Evolutionary conservation across 2,797 vertebrate genomes (phyloP).

Genomic region (Acrocephalus scirpaceus): DNA sequence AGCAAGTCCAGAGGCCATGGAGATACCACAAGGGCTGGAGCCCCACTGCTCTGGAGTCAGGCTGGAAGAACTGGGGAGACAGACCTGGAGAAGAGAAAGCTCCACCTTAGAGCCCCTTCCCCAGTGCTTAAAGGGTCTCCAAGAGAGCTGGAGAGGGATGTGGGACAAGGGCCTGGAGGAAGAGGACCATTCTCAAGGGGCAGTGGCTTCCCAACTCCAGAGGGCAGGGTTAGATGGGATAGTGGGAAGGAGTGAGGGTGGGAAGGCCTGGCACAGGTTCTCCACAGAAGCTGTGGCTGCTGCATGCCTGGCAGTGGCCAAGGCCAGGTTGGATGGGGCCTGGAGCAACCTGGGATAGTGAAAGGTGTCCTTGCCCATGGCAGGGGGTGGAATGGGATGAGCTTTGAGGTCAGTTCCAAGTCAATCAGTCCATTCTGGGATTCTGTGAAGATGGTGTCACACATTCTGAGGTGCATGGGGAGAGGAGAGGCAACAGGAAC

Average conservation of each 20-base stretch:
- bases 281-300: background rate
- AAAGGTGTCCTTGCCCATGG: background rate
- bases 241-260: background rate
- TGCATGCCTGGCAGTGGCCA: background rate
- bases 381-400: background rate
- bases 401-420: background rate
- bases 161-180: background rate
- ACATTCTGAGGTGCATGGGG: background rate
- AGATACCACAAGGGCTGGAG: background rate
- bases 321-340: fast-evolving
- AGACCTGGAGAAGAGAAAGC: background rate
- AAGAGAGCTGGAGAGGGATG: background rate
- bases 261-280: background rate
- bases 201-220: background rate
- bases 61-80: background rate
- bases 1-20: background rate
- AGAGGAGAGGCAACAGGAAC: background rate
- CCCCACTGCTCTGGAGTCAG: background rate
- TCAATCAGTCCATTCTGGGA: background rate
- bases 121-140: background rate
- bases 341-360: background rate
- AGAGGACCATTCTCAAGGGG: background rate
- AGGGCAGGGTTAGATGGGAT: background rate
- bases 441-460: background rate
- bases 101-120: background rate